These are phyloP conservation scores for Trachelus tabidus DNA, from an alignment of 2,888 invertebrate species.

Conservation along the genomic window DNA sequence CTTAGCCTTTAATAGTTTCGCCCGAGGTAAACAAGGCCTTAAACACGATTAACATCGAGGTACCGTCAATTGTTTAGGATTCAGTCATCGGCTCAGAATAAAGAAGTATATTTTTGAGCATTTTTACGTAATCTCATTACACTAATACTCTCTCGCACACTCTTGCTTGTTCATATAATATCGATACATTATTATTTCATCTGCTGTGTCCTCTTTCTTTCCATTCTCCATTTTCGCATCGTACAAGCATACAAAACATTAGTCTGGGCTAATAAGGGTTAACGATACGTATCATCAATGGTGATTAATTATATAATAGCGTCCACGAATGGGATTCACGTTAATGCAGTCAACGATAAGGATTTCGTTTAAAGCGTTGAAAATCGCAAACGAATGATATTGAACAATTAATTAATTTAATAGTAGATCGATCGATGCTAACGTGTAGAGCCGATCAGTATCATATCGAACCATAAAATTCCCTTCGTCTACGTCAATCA, in stretches of 20 bases:
- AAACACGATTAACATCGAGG: not conserved
- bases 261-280: not conserved
- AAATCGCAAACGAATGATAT: not conserved
- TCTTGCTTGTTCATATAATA: not conserved
- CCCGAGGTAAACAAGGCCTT: not conserved
- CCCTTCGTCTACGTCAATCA: not conserved
- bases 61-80: not conserved
- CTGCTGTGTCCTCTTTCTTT: not conserved
- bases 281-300: not conserved
- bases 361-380: not conserved
- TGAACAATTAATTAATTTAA: not conserved
- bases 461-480: constrained; percentile 1
- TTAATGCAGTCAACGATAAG: not conserved
- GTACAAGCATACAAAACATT: not conserved
- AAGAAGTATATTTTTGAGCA: constrained; percentile 9
- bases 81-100: not conserved
- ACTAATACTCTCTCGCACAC: not conserved
- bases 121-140: not conserved
- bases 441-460: not conserved
- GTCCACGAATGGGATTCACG: not conserved
- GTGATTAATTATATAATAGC: not conserved
- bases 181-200: not conserved
- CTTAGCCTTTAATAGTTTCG: not conserved
- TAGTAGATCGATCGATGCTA: not conserved
- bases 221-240: not conserved